Evolutionary conservation across 2,888 invertebrate genomes (phyloP), one percentile per base, ranked within the genome.

Genomic region (Leucania comma): DNA sequence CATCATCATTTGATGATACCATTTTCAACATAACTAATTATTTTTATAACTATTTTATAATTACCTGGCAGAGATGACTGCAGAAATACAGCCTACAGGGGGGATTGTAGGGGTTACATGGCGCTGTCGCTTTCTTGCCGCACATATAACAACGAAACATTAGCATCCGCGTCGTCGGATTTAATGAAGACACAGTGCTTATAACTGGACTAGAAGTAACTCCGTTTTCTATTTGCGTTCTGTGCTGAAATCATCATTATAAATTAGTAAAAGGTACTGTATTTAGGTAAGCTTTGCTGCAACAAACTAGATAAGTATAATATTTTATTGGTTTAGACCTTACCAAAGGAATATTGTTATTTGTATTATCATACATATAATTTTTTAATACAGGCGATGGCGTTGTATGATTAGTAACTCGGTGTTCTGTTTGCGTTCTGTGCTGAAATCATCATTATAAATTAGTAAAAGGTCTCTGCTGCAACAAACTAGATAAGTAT

Each of bases 21-120:
- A n/a, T n/a, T n/a, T n/a, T n/a, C n/a, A n/a, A n/a, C n/a, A n/a
- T n/a, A 35, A 35, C 1, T 3, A n/a, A 9, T 0, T 48, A 48
- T n/a, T 48, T 6, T n/a, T 48, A 48, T n/a, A 48, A n/a, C 6
- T n/a, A n/a, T 48, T 48, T 26, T 26, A 66, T 54, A 60, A 65
- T 80, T 88, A 92, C 93, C 92, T 90, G 89, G 68, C 93, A 93
- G 32, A 76, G 60, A 71, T 63, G 53, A 64, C 86, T 85, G 86
- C 93, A 92, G 69, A 91, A 93, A 75, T 88, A 86, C 24, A 58
- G 60, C 62, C 81, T 79, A 65, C 26, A 38, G 8, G 32, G 50
- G 9, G 26, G 22, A 60, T 81, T 85, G 59, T 89, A 90, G 48
- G 82, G 85, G 24, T 86, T 46, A 66, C 90, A 91, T 60, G 72